Evolutionary conservation across 2,797 vertebrate species (phyloP).

Genomic region (Eurystomus glaucurus): DNA sequence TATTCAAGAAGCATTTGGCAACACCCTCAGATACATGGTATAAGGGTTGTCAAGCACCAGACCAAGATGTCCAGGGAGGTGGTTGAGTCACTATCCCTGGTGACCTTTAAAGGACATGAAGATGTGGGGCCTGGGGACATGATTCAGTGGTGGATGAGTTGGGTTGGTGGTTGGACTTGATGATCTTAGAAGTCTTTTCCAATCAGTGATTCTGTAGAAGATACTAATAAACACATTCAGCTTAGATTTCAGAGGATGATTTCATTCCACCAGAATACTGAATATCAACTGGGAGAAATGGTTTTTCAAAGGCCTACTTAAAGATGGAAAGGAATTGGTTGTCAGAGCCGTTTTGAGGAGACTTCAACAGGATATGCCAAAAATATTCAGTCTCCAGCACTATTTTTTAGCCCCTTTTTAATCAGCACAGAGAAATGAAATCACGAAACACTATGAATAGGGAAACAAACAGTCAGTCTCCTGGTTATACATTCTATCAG

Average conservation of each 20-base stretch:
- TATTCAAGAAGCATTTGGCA: too few species aligned
- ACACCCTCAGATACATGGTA: too few species aligned
- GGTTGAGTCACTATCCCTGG: too few species aligned
- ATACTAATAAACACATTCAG: background rate
- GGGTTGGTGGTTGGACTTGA: too few species aligned
- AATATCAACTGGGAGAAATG: background rate
- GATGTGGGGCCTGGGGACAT: too few species aligned
- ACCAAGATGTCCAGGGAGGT: too few species aligned
- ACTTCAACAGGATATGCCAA: background rate
- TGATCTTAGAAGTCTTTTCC: too few species aligned
- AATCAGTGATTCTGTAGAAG: background rate
- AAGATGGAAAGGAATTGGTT: conserved; percentile 1
- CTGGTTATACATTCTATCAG: conserved; percentile 60
- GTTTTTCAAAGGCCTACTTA: background rate
- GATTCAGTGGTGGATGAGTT: too few species aligned
- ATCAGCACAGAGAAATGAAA: conserved; percentile 71
- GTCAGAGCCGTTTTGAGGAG: background rate
- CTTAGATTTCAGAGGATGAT: background rate
- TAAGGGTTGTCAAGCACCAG: too few species aligned
- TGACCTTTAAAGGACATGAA: too few species aligned
- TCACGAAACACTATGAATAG: conserved; percentile 52
- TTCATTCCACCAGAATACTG: background rate
- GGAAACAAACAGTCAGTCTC: conserved; percentile 59
- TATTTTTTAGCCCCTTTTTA: conserved; percentile 60
- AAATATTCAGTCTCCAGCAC: conserved; percentile 33